Conservation (phyloP, 2,113 vertebrate species). For the Ranitomeya imitator region DNA sequence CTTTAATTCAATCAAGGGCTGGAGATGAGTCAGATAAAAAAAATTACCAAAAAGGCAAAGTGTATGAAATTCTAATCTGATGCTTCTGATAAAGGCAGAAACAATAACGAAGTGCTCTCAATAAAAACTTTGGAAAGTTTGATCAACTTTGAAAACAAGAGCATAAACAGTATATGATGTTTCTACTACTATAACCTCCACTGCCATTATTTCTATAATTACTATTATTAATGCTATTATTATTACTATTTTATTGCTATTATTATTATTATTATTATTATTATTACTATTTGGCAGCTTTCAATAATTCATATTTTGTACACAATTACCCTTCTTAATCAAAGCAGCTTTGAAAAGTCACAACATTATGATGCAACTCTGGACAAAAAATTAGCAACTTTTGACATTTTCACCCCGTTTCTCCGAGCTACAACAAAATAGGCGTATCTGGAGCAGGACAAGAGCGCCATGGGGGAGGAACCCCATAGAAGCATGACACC, state of each 20-base stretch:
- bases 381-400: too few species aligned
- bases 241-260: background rate
- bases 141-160: background rate
- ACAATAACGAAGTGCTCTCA: background rate
- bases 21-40: slow-evolving; percentile 28
- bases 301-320: too few species aligned
- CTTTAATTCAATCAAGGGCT: slow-evolving; percentile 40
- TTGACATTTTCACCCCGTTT: too few species aligned
- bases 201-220: background rate
- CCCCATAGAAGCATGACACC: too few species aligned
- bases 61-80: background rate
- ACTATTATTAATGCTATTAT: background rate
- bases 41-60: background rate
- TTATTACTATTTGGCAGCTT: too few species aligned
- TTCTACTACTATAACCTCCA: too few species aligned
- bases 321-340: too few species aligned
- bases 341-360: too few species aligned
- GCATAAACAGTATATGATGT: background rate
- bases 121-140: background rate
- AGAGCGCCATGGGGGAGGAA: too few species aligned
- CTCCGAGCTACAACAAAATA: too few species aligned
- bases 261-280: background rate
- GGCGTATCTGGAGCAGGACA: too few species aligned
- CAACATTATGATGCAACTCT: too few species aligned
- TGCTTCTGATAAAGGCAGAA: slow-evolving; percentile 15